These are phyloP conservation scores for Mimachlamys varia DNA, from an alignment of 2,888 invertebrate genomes.

Conservation along the genomic window DNA sequence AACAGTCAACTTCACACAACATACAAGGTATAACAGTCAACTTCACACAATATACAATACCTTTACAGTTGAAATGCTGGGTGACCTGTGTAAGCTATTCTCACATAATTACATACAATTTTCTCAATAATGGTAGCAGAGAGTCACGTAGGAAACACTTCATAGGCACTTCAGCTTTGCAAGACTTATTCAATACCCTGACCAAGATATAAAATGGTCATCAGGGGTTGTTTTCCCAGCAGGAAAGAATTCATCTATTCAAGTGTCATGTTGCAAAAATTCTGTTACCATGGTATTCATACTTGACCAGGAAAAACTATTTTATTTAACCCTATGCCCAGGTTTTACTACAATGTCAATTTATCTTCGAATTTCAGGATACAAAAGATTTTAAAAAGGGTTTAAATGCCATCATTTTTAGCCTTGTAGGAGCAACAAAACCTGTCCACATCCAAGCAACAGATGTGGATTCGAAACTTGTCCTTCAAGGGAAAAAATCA, in stretches of 20 bases:
- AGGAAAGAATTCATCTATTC: background rate
- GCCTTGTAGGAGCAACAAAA: background rate
- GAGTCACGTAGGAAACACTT: background rate
- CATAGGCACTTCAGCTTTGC: slow-evolving; percentile 10
- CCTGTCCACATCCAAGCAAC: background rate
- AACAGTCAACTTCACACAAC: no score
- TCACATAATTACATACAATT: background rate
- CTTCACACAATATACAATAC: background rate
- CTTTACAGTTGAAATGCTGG: background rate
- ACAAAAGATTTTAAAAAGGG: background rate
- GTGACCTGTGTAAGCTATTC: background rate
- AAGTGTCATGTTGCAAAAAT: background rate
- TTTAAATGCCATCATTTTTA: background rate
- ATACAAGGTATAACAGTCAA: background rate
- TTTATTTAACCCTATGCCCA: no score
- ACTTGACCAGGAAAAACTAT: no score
- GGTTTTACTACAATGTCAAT: no score
- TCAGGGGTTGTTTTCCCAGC: background rate
- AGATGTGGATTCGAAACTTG: background rate
- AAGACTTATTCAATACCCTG: background rate
- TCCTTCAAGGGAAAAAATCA: background rate
- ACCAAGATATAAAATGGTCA: background rate
- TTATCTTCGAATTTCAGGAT: no score
- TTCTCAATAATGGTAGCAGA: background rate
- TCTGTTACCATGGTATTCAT: no score